Percentiles rank a stretch among this genome's conserved stretches.
Evolutionary conservation across 1,140 invertebrate genomes (phyloP).

Genomic region (Ctenoplectra terminalis): DNA sequence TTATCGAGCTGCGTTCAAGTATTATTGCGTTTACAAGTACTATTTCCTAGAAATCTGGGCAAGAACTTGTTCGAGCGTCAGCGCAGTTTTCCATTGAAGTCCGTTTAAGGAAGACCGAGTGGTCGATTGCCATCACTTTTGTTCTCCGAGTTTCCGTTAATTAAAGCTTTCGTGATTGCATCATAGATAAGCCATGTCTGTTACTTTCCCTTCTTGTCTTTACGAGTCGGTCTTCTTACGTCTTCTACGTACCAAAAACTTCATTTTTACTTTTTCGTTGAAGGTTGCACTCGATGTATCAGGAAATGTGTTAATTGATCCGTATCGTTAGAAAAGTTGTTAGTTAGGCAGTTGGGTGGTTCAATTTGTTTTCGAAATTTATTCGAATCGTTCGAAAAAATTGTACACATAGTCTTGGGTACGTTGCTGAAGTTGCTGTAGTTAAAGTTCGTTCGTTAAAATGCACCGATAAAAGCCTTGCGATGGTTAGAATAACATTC

Average conservation of each 20-base stretch:
- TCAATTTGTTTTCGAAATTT: no score
- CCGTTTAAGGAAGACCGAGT: not conserved
- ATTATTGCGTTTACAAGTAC: not conserved
- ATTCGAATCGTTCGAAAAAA: no score
- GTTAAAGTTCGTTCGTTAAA: not conserved
- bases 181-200: not conserved
- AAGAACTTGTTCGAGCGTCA: not conserved
- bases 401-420: not conserved
- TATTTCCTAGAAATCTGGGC: not conserved
- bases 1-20: no score
- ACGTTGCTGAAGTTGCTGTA: not conserved
- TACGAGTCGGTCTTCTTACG: not conserved
- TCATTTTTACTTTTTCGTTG: no score
- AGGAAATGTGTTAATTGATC: no score
- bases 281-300: no score
- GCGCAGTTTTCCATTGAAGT: not conserved
- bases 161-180: not conserved
- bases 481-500: not conserved
- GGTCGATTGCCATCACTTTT: not conserved
- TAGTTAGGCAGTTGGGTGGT: no score
- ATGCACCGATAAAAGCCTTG: not conserved
- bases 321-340: no score
- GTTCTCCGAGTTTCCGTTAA: constrained; percentile 9
- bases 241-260: not conserved
- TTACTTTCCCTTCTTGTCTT: not conserved